Conservation (phyloP, 2,888 invertebrate genomes). For the Heliconius aoede region DNA sequence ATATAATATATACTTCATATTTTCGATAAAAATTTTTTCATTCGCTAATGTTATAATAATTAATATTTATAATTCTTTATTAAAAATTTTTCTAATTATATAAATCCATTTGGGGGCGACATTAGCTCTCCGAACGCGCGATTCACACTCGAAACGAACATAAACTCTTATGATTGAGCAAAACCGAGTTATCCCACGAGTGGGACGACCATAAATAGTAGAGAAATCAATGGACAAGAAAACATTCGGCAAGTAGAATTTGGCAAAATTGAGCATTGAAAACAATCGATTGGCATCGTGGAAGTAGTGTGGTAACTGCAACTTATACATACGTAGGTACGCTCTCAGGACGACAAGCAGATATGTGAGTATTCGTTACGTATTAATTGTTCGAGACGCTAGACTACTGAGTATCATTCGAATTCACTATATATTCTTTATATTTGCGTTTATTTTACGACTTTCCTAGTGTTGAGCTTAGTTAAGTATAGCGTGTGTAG, state of each 20-base stretch:
- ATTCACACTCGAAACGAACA: constrained; percentile 62
- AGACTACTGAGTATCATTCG: constrained; percentile 29
- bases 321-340: constrained; percentile 51
- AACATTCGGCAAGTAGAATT: constrained; percentile 82
- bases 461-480: constrained; percentile 28
- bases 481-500: constrained; percentile 39
- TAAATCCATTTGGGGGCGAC: constrained; percentile 69
- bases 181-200: constrained; percentile 54
- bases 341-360: constrained; percentile 39
- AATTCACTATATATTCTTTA: constrained; percentile 19
- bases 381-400: constrained; percentile 37
- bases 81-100: constrained; percentile 69
- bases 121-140: constrained; percentile 56
- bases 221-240: constrained; percentile 75
- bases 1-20: constrained; percentile 68
- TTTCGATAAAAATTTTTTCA: constrained; percentile 64
- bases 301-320: constrained; percentile 75
- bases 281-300: constrained; percentile 79
- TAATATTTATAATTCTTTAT: constrained; percentile 60
- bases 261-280: constrained; percentile 83
- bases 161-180: constrained; percentile 76
- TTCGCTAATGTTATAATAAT: constrained; percentile 68
- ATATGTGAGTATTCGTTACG: constrained; percentile 43
- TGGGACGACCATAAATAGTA: constrained; percentile 52
- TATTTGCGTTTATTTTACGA: constrained; percentile 16